Conservation (phyloP, 2,888 invertebrate genomes). For the Pterostichus niger region DNA sequence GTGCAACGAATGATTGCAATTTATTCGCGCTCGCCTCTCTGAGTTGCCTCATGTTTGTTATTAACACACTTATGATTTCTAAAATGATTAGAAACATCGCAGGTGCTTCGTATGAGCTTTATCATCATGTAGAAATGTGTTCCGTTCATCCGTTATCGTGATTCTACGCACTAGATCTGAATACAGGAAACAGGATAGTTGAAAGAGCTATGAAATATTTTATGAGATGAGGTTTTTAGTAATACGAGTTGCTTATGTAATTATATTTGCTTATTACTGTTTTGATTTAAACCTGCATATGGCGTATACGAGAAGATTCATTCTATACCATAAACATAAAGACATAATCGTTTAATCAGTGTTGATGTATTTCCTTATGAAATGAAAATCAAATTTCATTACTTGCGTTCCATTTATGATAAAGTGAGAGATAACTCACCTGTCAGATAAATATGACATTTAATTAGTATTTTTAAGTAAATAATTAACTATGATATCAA, state of each 20-base stretch:
- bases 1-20: conserved; percentile 24
- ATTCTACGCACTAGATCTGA: conserved; percentile 43
- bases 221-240: neutral
- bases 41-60: conserved; percentile 37
- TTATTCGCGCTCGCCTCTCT: neutral
- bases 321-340: too few relatives aligned
- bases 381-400: too few relatives aligned
- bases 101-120: conserved; percentile 16
- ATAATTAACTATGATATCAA: too few relatives aligned
- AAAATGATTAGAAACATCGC: conserved; percentile 28
- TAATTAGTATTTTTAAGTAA: too few relatives aligned
- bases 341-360: too few relatives aligned
- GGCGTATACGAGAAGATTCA: neutral
- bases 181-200: conserved; percentile 31
- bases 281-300: conserved; percentile 6
- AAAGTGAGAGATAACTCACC: too few relatives aligned
- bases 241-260: conserved; percentile 18
- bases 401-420: too few relatives aligned
- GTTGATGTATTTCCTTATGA: too few relatives aligned
- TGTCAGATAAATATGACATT: too few relatives aligned
- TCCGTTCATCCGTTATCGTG: conserved; percentile 41
- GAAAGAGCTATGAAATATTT: conserved; percentile 24
- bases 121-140: conserved; percentile 43
- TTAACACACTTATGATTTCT: conserved; percentile 54
- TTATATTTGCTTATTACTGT: conserved; percentile 4